Base-by-base conservation (phyloP, 2,113 vertebrate genomes). In the Fulmarus glacialis region DNA sequence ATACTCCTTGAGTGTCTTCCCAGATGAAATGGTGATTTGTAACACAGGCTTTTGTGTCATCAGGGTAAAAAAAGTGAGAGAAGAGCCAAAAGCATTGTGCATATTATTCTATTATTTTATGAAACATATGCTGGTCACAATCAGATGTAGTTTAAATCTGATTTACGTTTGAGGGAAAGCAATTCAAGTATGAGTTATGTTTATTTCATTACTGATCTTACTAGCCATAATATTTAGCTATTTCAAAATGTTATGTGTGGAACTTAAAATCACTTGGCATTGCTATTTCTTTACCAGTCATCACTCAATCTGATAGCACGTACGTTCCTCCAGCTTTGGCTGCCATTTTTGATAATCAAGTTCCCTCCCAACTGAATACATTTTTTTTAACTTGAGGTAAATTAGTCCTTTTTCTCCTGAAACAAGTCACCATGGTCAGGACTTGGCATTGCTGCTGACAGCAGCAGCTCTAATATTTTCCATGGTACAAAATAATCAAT, bases 261-360 rank as follows among this genome's bases (percentile, higher is more conserved):
- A 73, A 60, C 17, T 32, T 53, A 29, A 22, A 62, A 77, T 52
- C 58, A 23, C 21, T n/a, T 66, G 23, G 11, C 15, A 6, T 64
- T 78, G 29, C 26, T 84, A 29, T 59, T 67, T 19, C 50, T 62
- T 40, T 56, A 55, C 29, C 62, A 43, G 11, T 58, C 24, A 64
- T 50, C 53, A 58, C 21, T 62, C 13, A 43, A 3, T 55, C 26
- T 62, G 40, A 29, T 8, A 40, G 18, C 34, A 29, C 0, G 0
- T 34, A 21, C 2, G 1, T 66, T 72, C 72, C 32, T 62, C 19
- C 14, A 50, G 23, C 36, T 52, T 70, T 64, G 21, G n/a, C 24
- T 77, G 45, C 17, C 15, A 22, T 58, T 70, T 80, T 36, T 79
- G 21, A 34, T 67, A 60, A 77, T n/a, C 23, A n/a, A 34, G 9